A percentile compares a stretch with the other conserved stretches of the same genome.
Evolutionary conservation across 2,797 vertebrate genomes (phyloP).

Genomic region (Propithecus perrieri): DNA sequence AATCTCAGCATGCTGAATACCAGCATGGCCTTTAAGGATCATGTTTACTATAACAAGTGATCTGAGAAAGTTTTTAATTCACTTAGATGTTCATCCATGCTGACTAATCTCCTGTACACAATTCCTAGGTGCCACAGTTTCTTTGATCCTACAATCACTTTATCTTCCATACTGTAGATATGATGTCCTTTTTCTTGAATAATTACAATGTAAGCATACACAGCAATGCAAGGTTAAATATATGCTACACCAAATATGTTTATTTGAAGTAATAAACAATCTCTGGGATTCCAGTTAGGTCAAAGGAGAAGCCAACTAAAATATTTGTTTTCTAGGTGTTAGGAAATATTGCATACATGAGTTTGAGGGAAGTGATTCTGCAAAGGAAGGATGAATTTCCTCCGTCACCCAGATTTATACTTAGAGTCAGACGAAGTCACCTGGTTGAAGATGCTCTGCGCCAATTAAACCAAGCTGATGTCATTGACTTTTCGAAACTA

Average conservation of each 20-base stretch:
- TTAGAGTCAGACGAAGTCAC: conserved; percentile 73
- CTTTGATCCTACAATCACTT: neutral
- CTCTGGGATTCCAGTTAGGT: neutral
- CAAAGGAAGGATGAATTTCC: neutral
- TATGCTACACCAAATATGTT: neutral
- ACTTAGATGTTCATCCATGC: neutral
- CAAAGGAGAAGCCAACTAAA: conserved; percentile 10
- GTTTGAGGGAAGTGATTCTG: fast-evolving
- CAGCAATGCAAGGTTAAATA: neutral
- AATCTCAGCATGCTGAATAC: neutral
- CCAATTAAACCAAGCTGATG: conserved; percentile 66
- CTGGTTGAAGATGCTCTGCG: conserved; percentile 76
- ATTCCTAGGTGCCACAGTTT: neutral
- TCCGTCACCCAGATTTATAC: fast-evolving
- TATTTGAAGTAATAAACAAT: neutral
- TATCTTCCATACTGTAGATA: neutral
- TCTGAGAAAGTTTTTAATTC: neutral
- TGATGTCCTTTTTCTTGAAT: conserved; percentile 1
- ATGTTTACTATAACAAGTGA: neutral
- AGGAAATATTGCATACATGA: fast-evolving
- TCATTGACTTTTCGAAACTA: conserved; percentile 51
- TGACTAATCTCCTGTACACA: neutral
- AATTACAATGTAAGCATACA: neutral
- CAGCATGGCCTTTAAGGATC: neutral
- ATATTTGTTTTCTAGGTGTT: conserved; percentile 2